A percentile compares a stretch with the other conserved stretches of the same genome.
These are phyloP conservation scores for Lepus oiostolus DNA, from an alignment of 2,797 vertebrate genomes.

Conservation along the genomic window DNA sequence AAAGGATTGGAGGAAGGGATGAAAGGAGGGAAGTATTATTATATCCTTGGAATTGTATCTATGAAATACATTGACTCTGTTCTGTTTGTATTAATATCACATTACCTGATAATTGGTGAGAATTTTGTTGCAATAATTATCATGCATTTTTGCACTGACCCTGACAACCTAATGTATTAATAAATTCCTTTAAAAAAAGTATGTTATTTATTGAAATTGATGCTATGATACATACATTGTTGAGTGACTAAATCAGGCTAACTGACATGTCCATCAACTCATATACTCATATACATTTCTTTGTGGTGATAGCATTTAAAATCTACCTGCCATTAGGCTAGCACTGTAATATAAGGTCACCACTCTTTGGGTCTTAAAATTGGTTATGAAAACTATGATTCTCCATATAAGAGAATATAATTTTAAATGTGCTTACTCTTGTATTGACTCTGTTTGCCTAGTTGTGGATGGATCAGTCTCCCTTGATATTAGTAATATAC, in stretches of 20 bases:
- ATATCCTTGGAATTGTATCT: too few species aligned
- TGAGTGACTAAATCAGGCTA: background rate
- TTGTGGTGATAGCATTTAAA: background rate
- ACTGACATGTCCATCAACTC: background rate
- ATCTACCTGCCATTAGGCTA: background rate
- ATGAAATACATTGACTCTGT: too few species aligned
- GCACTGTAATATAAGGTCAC: background rate
- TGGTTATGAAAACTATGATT: background rate
- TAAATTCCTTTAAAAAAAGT: too few species aligned
- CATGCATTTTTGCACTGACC: too few species aligned
- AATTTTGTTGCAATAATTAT: too few species aligned
- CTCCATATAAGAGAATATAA: background rate
- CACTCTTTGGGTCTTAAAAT: background rate
- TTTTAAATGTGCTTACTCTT: slow-evolving; percentile 21
- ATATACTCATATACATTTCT: background rate
- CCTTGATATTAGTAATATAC: background rate
- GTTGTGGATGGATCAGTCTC: background rate
- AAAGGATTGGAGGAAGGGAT: too few species aligned
- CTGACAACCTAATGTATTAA: too few species aligned
- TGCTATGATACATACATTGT: background rate
- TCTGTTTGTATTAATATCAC: too few species aligned
- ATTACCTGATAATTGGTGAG: too few species aligned
- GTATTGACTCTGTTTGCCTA: background rate
- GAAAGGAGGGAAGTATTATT: too few species aligned
- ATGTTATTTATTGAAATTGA: background rate